Conservation (phyloP, 2,113 vertebrate species). For the Corythornis madagascariensis region DNA sequence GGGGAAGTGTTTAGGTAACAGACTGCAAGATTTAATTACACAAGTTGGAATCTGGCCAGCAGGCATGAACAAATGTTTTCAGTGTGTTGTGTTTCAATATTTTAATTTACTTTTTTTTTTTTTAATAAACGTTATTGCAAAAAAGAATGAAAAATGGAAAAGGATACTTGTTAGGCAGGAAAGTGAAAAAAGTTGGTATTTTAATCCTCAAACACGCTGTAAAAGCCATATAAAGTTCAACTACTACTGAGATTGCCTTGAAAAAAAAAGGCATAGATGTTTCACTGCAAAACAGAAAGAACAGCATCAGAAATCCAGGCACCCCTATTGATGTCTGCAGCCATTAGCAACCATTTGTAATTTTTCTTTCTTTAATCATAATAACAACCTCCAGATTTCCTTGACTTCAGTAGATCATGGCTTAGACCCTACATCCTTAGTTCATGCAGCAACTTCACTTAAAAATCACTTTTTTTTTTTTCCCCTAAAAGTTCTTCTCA, state of each 20-base stretch:
- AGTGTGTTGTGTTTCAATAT: conserved; percentile 62
- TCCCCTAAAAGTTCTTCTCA: not conserved
- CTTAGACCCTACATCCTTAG: not conserved
- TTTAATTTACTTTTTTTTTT: conserved; percentile 59
- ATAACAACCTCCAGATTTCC: not conserved
- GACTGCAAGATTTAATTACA: conserved; percentile 67
- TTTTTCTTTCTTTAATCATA: not conserved
- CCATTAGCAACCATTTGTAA: not conserved
- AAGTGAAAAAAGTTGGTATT: not conserved
- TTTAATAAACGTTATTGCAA: conserved; percentile 24
- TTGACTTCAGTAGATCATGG: not conserved
- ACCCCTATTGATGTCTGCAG: not conserved
- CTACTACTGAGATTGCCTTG: not conserved
- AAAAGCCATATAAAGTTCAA: not conserved
- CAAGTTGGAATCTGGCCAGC: conserved; percentile 32
- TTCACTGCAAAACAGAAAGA: not conserved
- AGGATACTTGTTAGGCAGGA: conserved; percentile 3
- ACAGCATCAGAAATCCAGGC: not conserved
- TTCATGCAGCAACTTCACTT: not conserved
- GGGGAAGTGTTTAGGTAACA: conserved; percentile 43
- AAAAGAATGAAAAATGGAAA: conserved; percentile 54
- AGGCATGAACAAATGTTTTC: conserved; percentile 62
- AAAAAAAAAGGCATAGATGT: not conserved
- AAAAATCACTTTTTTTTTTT: not conserved
- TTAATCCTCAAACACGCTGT: not conserved